These are phyloP conservation scores for Dendropsophus ebraccatus DNA, from an alignment of 2,113 vertebrate species.

Conservation along the genomic window DNA sequence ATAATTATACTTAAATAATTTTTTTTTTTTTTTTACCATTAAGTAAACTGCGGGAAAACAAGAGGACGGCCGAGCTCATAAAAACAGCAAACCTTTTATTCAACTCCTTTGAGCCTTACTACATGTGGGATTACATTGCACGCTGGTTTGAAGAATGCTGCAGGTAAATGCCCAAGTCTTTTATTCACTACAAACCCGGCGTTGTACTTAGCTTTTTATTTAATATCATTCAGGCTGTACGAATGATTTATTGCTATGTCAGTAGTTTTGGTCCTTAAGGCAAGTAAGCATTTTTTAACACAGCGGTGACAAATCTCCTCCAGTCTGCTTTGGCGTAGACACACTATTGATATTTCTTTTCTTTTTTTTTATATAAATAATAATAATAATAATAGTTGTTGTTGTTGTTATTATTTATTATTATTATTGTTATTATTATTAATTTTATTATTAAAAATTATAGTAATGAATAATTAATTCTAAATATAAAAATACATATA, in stretches of 20 bases:
- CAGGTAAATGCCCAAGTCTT: slow-evolving; percentile 76
- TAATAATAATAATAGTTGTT: too few species aligned
- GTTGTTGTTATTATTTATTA: too few species aligned
- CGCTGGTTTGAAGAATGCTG: slow-evolving; percentile 98
- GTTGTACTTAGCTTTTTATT: slow-evolving; percentile 32
- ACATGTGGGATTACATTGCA: slow-evolving; percentile 99
- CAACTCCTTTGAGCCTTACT: slow-evolving; percentile 98
- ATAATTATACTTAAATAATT: background rate
- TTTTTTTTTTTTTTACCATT: background rate
- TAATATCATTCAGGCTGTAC: slow-evolving; percentile 20
- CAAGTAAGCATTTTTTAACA: background rate
- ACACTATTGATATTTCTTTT: slow-evolving; percentile 18
- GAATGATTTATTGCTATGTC: slow-evolving; percentile 35
- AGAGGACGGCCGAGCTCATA: slow-evolving; percentile 96
- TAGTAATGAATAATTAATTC: too few species aligned
- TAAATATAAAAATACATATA: too few species aligned
- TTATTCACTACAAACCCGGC: background rate
- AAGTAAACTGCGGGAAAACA: slow-evolving; percentile 95
- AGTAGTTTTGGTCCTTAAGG: too few species aligned
- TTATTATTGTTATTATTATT: too few species aligned
- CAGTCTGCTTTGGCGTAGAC: background rate
- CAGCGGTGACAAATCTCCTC: slow-evolving; percentile 22
- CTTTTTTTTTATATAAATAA: too few species aligned
- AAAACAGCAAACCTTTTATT: slow-evolving; percentile 99
- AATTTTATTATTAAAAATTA: too few species aligned